phyloP scores from a whole-genome alignment of 2,888 invertebrate genomes.

The Dioctria linearis region DNA sequence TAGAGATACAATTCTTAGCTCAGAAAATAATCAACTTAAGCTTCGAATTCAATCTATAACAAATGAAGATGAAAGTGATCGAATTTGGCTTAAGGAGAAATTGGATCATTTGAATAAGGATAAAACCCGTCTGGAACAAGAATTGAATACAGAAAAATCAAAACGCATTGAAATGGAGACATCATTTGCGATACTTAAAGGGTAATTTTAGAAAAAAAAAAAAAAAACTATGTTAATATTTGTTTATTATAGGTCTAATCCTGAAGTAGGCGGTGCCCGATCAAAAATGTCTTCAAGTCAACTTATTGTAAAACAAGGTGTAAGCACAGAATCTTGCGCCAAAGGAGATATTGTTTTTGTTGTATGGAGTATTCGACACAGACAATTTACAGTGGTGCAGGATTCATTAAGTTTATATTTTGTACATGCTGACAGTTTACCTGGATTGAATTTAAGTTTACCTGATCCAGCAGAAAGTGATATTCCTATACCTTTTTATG shows the following conservation, averaged over 20 bases:
- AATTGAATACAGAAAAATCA: constrained; percentile 71
- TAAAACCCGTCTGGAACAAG: constrained; percentile 70
- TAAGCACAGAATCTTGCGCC: constrained; percentile 77
- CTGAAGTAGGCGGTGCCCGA: constrained; percentile 71
- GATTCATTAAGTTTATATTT: constrained; percentile 84
- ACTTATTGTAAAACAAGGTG: constrained; percentile 63
- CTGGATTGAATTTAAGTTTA: constrained; percentile 76
- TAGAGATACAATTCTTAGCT: constrained; percentile 74
- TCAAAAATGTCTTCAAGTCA: constrained; percentile 70
- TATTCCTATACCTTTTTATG: constrained; percentile 76
- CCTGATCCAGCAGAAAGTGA: constrained; percentile 59
- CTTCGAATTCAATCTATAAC: constrained; percentile 79
- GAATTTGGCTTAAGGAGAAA: constrained; percentile 70
- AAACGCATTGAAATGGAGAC: constrained; percentile 72
- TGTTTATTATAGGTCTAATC: constrained; percentile 67
- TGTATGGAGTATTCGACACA: constrained; percentile 85
- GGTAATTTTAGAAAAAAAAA: constrained; percentile 64
- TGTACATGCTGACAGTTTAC: constrained; percentile 87
- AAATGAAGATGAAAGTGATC: constrained; percentile 76
- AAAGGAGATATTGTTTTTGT: constrained; percentile 88
- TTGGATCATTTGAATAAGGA: constrained; percentile 73
- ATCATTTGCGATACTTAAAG: constrained; percentile 73
- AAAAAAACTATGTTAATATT: no score
- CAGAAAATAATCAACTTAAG: constrained; percentile 79
- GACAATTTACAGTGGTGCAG: constrained; percentile 83